These are phyloP conservation scores for Rhagoletis zephyria DNA, from an alignment of 1,140 invertebrate species.

Conservation along the genomic window DNA sequence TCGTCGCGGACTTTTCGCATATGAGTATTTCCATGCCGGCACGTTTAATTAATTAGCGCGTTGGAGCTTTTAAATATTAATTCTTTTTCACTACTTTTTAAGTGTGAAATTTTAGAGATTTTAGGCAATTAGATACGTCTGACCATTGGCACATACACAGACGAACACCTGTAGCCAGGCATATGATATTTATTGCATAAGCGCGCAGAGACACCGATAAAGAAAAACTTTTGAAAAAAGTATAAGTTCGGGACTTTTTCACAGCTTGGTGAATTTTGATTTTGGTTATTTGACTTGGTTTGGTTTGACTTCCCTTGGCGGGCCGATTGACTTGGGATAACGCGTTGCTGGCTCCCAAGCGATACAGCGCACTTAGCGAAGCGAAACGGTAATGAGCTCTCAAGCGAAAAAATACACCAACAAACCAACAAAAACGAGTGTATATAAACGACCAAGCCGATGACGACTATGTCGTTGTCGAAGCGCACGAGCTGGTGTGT, in stretches of 20 bases:
- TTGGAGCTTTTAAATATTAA: neutral
- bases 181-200: neutral
- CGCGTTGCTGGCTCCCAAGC: slow-evolving; percentile 33
- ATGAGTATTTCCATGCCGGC: neutral
- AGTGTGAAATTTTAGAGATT: neutral
- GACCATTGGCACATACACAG: neutral
- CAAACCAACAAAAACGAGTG: slow-evolving; percentile 47
- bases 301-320: neutral
- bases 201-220: slow-evolving; percentile 11
- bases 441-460: neutral
- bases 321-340: neutral
- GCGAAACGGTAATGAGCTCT: slow-evolving; percentile 73
- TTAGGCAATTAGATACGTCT: neutral
- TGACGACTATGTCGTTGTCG: neutral
- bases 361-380: slow-evolving; percentile 68
- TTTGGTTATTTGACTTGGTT: slow-evolving; percentile 33
- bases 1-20: too few species aligned
- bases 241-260: slow-evolving; percentile 18
- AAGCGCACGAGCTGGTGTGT: neutral
- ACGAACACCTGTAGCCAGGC: neutral
- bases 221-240: slow-evolving; percentile 18
- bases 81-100: neutral
- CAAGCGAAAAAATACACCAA: slow-evolving; percentile 70
- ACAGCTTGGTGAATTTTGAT: slow-evolving; percentile 38
- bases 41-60: neutral